Percentiles rank a stretch among this genome's conserved stretches.
phyloP scores from a whole-genome alignment of 37 sponge, comb jelly and placozoan species.

The Hormiphora californensis region DNA sequence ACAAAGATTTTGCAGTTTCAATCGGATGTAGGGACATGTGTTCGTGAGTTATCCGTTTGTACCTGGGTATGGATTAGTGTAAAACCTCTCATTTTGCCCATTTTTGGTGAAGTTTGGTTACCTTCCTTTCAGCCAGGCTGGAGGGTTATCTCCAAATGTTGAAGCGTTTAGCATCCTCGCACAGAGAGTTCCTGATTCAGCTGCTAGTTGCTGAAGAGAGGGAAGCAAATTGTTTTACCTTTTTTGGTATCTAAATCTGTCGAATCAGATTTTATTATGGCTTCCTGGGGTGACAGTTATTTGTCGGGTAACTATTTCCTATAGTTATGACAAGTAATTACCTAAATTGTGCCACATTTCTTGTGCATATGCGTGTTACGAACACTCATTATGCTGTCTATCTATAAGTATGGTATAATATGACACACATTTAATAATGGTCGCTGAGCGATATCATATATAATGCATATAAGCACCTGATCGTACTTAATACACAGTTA shows the following conservation, averaged over 20 bases:
- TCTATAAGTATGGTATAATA: too few species aligned
- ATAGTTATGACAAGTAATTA: background rate
- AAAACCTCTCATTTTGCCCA: background rate
- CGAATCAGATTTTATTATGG: background rate
- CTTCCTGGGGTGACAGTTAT: background rate
- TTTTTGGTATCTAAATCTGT: background rate
- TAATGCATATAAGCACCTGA: too few species aligned
- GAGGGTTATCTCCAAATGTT: slow-evolving; percentile 24
- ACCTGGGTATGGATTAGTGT: background rate
- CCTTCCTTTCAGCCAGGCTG: slow-evolving; percentile 47
- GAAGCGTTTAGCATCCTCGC: background rate
- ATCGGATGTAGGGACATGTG: slow-evolving; percentile 32
- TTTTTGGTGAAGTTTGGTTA: background rate
- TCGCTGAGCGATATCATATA: too few species aligned
- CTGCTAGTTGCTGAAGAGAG: too few species aligned
- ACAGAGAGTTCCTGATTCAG: slow-evolving; percentile 36
- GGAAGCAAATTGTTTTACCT: too few species aligned
- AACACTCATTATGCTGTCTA: too few species aligned
- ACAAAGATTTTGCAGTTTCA: slow-evolving; percentile 37
- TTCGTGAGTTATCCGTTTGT: slow-evolving; percentile 24
- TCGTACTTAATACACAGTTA: too few species aligned
- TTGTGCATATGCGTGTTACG: too few species aligned
- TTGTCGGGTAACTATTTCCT: background rate
- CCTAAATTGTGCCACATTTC: background rate
- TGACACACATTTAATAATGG: too few species aligned